Evolutionary conservation across 2,113 vertebrate genomes (phyloP).

Genomic region (Elaphurus davidianus): DNA sequence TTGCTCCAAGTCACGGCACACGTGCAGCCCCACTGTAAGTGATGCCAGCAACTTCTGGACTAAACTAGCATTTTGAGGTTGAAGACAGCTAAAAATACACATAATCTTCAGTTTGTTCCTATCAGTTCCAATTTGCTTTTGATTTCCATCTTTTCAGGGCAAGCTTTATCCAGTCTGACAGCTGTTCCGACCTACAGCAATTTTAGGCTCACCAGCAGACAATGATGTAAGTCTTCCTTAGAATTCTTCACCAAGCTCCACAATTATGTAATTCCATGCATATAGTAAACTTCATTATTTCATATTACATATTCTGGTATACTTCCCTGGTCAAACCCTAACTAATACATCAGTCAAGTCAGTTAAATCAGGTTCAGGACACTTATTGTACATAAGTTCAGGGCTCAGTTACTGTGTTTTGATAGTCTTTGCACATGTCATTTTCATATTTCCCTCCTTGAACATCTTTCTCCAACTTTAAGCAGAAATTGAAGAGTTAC

Average conservation of each 20-base stretch:
- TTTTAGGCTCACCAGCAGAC: background rate
- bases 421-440: background rate
- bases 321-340: background rate
- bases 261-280: background rate
- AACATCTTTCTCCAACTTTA: background rate
- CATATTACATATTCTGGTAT: background rate
- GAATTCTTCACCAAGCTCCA: background rate
- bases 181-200: background rate
- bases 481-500: background rate
- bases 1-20: background rate
- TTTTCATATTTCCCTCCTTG: background rate
- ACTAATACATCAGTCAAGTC: background rate
- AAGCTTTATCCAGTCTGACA: background rate
- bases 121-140: background rate
- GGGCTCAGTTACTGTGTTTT: background rate
- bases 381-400: background rate
- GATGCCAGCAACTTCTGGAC: background rate
- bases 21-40: fast-evolving
- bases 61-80: background rate
- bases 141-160: background rate
- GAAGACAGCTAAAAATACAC: background rate
- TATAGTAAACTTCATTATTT: background rate
- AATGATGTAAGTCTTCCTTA: background rate
- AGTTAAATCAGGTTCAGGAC: background rate
- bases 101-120: background rate